A percentile compares a stretch with the other conserved stretches of the same genome.
phyloP scores from a whole-genome alignment of 2,888 invertebrate genomes.

The Idaea biselata region DNA sequence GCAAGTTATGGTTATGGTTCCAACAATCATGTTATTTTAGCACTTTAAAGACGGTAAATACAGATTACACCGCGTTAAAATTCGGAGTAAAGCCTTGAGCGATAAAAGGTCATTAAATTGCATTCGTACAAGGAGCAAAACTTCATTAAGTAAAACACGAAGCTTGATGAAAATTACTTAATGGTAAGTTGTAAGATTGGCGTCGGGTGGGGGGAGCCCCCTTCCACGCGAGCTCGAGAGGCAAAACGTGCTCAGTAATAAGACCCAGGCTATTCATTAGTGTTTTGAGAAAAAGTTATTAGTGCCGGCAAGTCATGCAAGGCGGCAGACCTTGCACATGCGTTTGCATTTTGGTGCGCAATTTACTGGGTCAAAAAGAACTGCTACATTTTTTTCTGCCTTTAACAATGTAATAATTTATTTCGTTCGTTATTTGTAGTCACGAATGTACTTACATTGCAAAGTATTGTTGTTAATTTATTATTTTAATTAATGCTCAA shows the following conservation, averaged over 20 bases:
- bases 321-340: slow-evolving; percentile 54
- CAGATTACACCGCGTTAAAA: slow-evolving; percentile 9
- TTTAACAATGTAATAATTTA: slow-evolving; percentile 2
- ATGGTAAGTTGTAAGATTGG: slow-evolving; percentile 61
- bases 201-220: slow-evolving; percentile 40
- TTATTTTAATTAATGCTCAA: neutral
- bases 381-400: slow-evolving; percentile 5
- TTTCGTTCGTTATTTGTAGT: slow-evolving; percentile 2
- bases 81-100: slow-evolving; percentile 15
- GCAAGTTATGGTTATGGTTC: slow-evolving; percentile 5
- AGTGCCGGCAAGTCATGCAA: slow-evolving; percentile 61
- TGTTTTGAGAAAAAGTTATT: slow-evolving; percentile 76
- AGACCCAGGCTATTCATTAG: slow-evolving; percentile 74
- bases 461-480: no score
- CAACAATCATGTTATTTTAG: neutral
- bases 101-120: slow-evolving; percentile 32
- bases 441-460: neutral
- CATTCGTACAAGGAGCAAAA: slow-evolving; percentile 37
- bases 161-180: slow-evolving; percentile 66
- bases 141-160: slow-evolving; percentile 55
- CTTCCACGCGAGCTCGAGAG: slow-evolving; percentile 45
- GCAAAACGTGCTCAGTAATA: slow-evolving; percentile 75
- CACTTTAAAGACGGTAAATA: neutral
- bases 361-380: slow-evolving; percentile 59
- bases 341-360: slow-evolving; percentile 61